Percentiles rank a stretch among this genome's conserved stretches.
phyloP scores from a whole-genome alignment of 23 tunicate species.

The Trididemnum miniatum region DNA sequence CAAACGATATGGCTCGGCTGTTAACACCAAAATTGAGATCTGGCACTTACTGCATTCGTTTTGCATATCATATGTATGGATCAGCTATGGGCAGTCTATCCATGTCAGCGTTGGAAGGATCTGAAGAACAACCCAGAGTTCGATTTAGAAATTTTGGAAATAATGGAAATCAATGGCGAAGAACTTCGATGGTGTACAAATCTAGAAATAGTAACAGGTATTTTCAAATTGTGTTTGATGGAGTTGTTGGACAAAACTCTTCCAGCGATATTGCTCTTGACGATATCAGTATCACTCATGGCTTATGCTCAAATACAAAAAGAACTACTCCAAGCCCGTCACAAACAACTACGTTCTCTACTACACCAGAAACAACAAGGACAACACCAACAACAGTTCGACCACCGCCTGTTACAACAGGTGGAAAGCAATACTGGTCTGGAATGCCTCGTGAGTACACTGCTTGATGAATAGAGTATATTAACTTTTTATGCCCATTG shows the following conservation, averaged over 20 bases:
- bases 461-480: too few relatives aligned
- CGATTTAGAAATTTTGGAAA: conserved; percentile 40
- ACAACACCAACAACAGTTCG: background rate
- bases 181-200: conserved; percentile 30
- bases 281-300: conserved; percentile 26
- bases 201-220: background rate
- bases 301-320: background rate
- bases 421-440: background rate
- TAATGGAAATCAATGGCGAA: conserved; percentile 59
- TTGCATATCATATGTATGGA: conserved; percentile 80
- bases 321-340: conserved; percentile 48
- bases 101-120: background rate
- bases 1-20: too few relatives aligned
- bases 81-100: conserved; percentile 52
- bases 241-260: background rate
- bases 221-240: background rate
- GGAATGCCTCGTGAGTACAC: background rate
- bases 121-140: background rate
- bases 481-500: too few relatives aligned
- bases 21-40: conserved; percentile 53
- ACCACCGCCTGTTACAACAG: conserved; percentile 1
- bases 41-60: conserved; percentile 63
- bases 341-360: conserved; percentile 35
- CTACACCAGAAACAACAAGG: too few relatives aligned
- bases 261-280: conserved; percentile 53